phyloP scores from a whole-genome alignment of 2,113 vertebrate genomes.

The Tretioscincus oriximinensis region DNA sequence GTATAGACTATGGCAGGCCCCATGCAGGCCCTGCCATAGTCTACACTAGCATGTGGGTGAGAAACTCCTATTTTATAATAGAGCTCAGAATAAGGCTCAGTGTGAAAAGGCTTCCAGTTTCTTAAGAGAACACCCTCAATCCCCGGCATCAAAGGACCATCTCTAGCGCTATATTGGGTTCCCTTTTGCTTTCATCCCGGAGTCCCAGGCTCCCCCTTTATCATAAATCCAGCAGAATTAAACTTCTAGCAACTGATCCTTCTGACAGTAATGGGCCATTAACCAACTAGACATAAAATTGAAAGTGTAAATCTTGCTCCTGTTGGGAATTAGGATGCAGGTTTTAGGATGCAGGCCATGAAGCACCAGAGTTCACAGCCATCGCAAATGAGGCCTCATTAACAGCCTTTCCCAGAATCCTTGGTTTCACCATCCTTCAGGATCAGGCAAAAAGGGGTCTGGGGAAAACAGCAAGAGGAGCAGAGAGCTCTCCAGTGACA shows the following conservation, averaged over 20 bases:
- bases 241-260: slow-evolving; percentile 59
- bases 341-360: slow-evolving; percentile 64
- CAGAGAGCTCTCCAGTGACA: background rate
- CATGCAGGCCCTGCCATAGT: too few relatives aligned
- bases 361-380: slow-evolving; percentile 48
- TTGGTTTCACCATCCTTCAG: background rate
- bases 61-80: too few relatives aligned
- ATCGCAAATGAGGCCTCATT: slow-evolving; percentile 48
- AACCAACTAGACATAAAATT: slow-evolving; percentile 65
- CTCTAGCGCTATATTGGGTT: background rate
- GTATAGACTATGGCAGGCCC: too few relatives aligned
- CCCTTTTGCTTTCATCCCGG: background rate
- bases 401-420: slow-evolving; percentile 17
- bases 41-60: too few relatives aligned
- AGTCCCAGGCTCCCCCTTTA: slow-evolving; percentile 36
- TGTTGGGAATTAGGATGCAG: slow-evolving; percentile 51
- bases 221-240: slow-evolving; percentile 60
- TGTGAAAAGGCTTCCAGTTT: background rate
- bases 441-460: background rate
- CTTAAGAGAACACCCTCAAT: background rate
- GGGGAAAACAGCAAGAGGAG: background rate
- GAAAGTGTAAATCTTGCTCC: slow-evolving; percentile 64
- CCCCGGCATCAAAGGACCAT: background rate
- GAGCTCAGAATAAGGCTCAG: too few relatives aligned
- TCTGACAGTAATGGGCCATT: slow-evolving; percentile 71